Evolutionary conservation across 2,888 invertebrate genomes (phyloP), one percentile per base, ranked within the genome.

Genomic region (Scelioninae gen. 1): DNA sequence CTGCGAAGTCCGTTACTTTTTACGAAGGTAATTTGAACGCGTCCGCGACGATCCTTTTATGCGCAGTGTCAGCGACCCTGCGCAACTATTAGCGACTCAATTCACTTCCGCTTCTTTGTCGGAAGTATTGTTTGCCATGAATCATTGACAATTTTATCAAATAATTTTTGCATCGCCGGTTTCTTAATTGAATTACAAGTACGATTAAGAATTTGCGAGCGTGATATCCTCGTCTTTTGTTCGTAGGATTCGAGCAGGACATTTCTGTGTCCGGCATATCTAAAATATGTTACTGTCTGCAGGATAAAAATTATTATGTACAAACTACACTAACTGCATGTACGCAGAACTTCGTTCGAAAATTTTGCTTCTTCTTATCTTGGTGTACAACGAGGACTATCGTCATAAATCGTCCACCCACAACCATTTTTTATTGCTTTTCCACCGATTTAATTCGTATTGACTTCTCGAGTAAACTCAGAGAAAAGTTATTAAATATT

Each of bases 61-160:
- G 87, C 86, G 86, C 84, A 88, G 87, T 88, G 90, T 90, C 89
- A 88, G 85, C 88, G 90, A 90, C 89, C 90, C 85, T 85, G 34
- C 31, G 40, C 74, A 68, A 85, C 86, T 86, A 86, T 88, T 88
- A 89, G 86, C 85, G 83, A 83, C 74, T 82, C 85, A 83, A 78
- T 77, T 86, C 84, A 85, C 87, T 89, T 90, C 89, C 89, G 89
- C 85, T 84, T 84, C 85, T 88, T 88, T 87, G 84, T n/a, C n/a
- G n/a, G n/a, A n/a, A n/a, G n/a, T n/a, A n/a, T n/a, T n/a, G n/a
- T n/a, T n/a, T n/a, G n/a, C n/a, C n/a, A n/a, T n/a, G n/a, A n/a
- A n/a, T n/a, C n/a, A n/a, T n/a, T n/a, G n/a, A n/a, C n/a, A n/a
- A n/a, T n/a, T n/a, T n/a, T n/a, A n/a, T n/a, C n/a, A n/a, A n/a